Evolutionary conservation across 2,797 vertebrate genomes (phyloP).

Genomic region (Hirundo rustica): DNA sequence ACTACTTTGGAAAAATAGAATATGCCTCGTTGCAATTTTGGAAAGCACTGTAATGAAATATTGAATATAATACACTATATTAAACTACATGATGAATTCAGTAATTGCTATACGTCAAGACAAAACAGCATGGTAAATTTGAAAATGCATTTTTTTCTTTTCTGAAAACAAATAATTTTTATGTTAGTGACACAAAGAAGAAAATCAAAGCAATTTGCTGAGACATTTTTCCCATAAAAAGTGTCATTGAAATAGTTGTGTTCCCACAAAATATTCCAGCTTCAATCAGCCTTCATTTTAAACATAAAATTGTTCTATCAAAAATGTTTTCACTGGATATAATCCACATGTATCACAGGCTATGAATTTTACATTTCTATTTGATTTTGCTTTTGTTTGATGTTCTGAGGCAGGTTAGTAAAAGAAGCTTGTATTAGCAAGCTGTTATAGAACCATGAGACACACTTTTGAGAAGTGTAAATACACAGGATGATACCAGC

Average conservation of each 20-base stretch:
- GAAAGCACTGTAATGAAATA: slow-evolving; percentile 14
- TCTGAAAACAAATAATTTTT: slow-evolving; percentile 22
- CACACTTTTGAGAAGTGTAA: not conserved
- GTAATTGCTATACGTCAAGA: not conserved
- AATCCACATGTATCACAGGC: not conserved
- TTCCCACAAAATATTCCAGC: not conserved
- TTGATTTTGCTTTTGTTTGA: not conserved
- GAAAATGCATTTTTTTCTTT: not conserved
- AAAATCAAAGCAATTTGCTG: slow-evolving; percentile 32
- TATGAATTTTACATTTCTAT: not conserved
- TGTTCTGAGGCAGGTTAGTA: not conserved
- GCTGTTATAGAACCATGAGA: not conserved
- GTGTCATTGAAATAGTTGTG: not conserved
- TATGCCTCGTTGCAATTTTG: not conserved
- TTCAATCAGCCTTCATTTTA: slow-evolving; percentile 36
- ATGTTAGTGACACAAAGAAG: not conserved
- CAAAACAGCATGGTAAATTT: not conserved
- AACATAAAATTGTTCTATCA: not conserved
- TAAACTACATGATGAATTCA: not conserved
- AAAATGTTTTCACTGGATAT: slow-evolving; percentile 12
- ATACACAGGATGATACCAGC: not conserved
- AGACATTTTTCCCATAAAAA: not conserved
- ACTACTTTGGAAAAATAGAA: not conserved
- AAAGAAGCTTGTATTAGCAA: not conserved
- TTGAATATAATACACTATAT: not conserved